A percentile compares a stretch with the other conserved stretches of the same genome.
Conservation (phyloP, 2,113 vertebrate genomes). For the Lutjanus erythropterus region DNA sequence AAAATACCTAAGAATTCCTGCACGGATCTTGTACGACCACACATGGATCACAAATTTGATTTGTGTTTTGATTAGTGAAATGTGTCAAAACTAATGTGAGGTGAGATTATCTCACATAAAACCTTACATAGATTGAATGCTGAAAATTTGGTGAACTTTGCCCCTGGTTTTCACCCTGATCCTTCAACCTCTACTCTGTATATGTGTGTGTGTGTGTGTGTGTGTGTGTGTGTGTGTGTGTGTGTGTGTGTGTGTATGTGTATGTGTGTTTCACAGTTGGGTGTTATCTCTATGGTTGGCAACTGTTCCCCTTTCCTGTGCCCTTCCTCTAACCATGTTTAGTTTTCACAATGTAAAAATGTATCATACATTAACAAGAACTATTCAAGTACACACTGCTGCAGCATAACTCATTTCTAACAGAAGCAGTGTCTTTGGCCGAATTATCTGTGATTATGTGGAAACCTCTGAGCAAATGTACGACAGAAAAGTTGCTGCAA, state of each 20-base stretch:
- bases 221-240: no score
- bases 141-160: no score
- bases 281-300: conserved; percentile 19
- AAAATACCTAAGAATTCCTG: not conserved
- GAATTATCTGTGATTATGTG: not conserved
- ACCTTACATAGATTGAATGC: no score
- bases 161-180: not conserved
- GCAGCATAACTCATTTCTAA: not conserved
- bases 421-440: not conserved
- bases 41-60: no score
- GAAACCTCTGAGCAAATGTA: not conserved
- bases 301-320: conserved; percentile 29
- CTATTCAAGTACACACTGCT: not conserved
- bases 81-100: not conserved
- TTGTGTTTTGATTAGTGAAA: not conserved
- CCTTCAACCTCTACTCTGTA: no score
- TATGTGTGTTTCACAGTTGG: conserved; percentile 8
- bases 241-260: no score
- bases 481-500: not conserved
- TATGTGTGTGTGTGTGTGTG: no score
- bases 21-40: not conserved
- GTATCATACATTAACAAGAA: not conserved
- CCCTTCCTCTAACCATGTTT: conserved; percentile 20
- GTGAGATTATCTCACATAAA: not conserved
- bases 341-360: not conserved